Evolutionary conservation across 2,888 invertebrate genomes (phyloP).

Genomic region (Lymantria monacha): DNA sequence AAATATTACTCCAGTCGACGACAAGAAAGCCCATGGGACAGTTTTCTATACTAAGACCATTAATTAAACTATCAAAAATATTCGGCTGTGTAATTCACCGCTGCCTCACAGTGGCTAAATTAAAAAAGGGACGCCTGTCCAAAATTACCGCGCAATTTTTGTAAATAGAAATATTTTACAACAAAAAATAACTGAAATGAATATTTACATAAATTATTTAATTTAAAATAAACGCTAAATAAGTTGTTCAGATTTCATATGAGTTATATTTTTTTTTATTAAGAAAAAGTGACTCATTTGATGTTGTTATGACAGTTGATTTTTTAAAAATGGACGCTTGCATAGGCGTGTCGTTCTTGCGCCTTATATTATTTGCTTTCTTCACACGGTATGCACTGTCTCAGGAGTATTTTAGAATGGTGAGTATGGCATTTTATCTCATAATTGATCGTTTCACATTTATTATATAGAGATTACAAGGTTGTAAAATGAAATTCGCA

Average conservation of each 20-base stretch:
- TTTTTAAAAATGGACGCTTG: conserved; percentile 51
- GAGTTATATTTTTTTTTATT: conserved; percentile 3
- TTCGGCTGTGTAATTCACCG: conserved; percentile 17
- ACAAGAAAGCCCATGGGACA: conserved; percentile 69
- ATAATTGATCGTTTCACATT: conserved; percentile 1
- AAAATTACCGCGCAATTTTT: conserved; percentile 37
- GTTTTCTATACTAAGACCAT: conserved; percentile 49
- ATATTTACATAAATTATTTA: conserved; percentile 19
- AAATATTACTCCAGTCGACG: conserved; percentile 71
- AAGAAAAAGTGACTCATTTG: conserved; percentile 19
- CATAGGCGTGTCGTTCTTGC: conserved; percentile 33
- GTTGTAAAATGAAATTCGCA: too few species aligned
- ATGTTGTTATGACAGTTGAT: conserved; percentile 17
- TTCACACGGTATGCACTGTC: conserved; percentile 61
- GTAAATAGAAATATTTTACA: conserved; percentile 5
- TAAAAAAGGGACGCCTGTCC: conserved; percentile 30
- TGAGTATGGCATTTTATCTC: conserved; percentile 45
- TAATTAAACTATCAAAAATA: conserved; percentile 17
- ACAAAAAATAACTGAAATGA: conserved; percentile 3
- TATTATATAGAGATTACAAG: neutral
- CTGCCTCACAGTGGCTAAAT: conserved; percentile 11
- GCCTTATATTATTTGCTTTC: conserved; percentile 63
- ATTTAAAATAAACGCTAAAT: conserved; percentile 2
- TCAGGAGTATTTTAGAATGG: conserved; percentile 72
- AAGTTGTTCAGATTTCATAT: conserved; percentile 6